A percentile compares a stretch with the other conserved stretches of the same genome.
Evolutionary conservation across 2,113 vertebrate species (phyloP).

Genomic region (Tauraco erythrolophus): DNA sequence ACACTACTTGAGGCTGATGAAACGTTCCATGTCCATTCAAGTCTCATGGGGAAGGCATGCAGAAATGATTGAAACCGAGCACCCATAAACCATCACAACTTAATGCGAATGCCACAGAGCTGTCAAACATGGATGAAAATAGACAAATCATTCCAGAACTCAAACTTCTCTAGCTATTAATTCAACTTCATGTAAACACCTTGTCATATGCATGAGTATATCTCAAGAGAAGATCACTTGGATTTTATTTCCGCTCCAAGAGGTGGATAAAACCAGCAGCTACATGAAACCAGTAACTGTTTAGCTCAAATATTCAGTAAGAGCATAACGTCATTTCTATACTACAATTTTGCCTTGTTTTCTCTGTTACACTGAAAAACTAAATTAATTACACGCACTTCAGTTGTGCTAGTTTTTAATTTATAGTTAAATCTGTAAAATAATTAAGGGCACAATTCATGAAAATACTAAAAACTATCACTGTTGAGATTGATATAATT

Average conservation of each 20-base stretch:
- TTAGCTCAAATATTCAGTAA: not conserved
- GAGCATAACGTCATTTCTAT: not conserved
- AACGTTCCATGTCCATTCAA: not conserved
- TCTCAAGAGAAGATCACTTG: not conserved
- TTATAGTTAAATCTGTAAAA: not conserved
- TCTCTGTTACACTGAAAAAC: not conserved
- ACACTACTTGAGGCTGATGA: not conserved
- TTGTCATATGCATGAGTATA: not conserved
- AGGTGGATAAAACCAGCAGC: not conserved
- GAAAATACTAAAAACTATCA: not conserved
- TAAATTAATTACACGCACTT: not conserved
- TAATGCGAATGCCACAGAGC: not conserved
- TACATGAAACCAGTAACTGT: not conserved
- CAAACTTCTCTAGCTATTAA: not conserved
- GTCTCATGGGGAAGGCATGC: conserved; percentile 44
- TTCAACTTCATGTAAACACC: not conserved
- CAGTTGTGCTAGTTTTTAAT: not conserved
- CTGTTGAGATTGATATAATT: not conserved
- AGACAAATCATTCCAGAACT: not conserved
- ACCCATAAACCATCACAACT: not conserved
- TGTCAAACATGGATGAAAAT: not conserved
- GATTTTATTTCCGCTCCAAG: not conserved
- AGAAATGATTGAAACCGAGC: not conserved
- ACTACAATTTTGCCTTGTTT: not conserved
- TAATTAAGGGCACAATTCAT: not conserved